phyloP scores from a whole-genome alignment of 2,113 vertebrate species.

The Cottus gobio region DNA sequence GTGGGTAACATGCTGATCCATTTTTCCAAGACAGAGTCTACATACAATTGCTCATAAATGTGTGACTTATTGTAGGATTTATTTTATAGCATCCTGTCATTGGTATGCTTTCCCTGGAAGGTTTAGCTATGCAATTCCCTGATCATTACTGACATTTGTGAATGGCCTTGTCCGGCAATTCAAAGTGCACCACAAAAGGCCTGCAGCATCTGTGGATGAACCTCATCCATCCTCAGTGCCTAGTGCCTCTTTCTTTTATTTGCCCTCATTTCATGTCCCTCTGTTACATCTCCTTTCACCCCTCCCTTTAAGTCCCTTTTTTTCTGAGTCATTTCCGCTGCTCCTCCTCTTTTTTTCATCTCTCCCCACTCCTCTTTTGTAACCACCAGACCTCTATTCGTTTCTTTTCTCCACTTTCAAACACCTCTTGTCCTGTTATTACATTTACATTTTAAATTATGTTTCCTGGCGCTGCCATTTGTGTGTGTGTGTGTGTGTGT shows the following conservation, averaged over 20 bases:
- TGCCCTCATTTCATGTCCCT: slow-evolving; percentile 22
- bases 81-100: slow-evolving; percentile 6
- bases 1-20: background rate
- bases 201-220: slow-evolving; percentile 35
- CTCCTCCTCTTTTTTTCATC: slow-evolving; percentile 12
- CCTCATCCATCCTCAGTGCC: slow-evolving; percentile 22
- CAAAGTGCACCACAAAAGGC: slow-evolving; percentile 15
- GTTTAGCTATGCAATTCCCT: slow-evolving; percentile 20
- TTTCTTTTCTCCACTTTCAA: slow-evolving; percentile 21
- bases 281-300: slow-evolving; percentile 35
- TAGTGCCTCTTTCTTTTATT: slow-evolving; percentile 22
- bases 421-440: slow-evolving; percentile 57
- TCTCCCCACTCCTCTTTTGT: background rate
- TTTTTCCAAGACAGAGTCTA: background rate
- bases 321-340: slow-evolving; percentile 12
- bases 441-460: slow-evolving; percentile 74
- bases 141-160: slow-evolving; percentile 16
- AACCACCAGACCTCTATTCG: slow-evolving; percentile 4
- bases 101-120: slow-evolving; percentile 4
- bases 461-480: slow-evolving; percentile 40
- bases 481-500: background rate
- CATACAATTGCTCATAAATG: background rate
- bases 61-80: slow-evolving; percentile 3
- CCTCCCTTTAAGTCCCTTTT: slow-evolving; percentile 6
- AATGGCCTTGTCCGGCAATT: slow-evolving; percentile 16